phyloP scores from a whole-genome alignment of 1,140 invertebrate species.

The Rhagoletis zephyria region DNA sequence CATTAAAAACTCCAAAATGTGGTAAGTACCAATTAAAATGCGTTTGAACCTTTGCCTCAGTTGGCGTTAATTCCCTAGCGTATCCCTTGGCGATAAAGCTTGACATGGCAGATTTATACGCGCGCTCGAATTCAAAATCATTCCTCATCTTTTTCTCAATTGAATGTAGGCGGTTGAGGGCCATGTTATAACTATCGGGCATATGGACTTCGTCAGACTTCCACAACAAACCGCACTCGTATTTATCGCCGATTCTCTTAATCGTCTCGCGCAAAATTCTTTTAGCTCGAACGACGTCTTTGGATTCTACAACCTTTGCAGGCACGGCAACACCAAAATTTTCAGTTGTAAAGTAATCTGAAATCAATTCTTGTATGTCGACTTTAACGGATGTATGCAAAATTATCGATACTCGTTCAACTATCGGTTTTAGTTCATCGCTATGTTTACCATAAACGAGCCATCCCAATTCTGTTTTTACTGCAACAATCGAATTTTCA shows the following conservation, averaged over 20 bases:
- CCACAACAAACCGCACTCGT: slow-evolving; percentile 7
- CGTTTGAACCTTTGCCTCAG: neutral
- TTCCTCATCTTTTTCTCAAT: slow-evolving; percentile 41
- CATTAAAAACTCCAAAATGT: slow-evolving; percentile 44
- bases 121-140: neutral
- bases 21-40: neutral
- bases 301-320: neutral
- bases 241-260: neutral
- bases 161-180: slow-evolving; percentile 20
- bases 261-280: neutral
- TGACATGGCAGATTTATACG: neutral
- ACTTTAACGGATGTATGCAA: neutral
- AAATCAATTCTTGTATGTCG: neutral
- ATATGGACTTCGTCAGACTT: neutral
- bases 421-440: too few relatives aligned
- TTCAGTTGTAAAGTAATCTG: slow-evolving; percentile 46
- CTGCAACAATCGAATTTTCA: neutral
- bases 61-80: neutral
- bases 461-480: slow-evolving; percentile 29
- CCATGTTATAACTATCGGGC: slow-evolving; percentile 16
- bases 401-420: neutral
- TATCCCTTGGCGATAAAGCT: neutral
- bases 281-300: neutral
- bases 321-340: slow-evolving; percentile 3
- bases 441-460: neutral